Evolutionary conservation across 2,888 invertebrate genomes (phyloP), one percentile per base, ranked within the genome.

Genomic region (Auanema freiburgensis): DNA sequence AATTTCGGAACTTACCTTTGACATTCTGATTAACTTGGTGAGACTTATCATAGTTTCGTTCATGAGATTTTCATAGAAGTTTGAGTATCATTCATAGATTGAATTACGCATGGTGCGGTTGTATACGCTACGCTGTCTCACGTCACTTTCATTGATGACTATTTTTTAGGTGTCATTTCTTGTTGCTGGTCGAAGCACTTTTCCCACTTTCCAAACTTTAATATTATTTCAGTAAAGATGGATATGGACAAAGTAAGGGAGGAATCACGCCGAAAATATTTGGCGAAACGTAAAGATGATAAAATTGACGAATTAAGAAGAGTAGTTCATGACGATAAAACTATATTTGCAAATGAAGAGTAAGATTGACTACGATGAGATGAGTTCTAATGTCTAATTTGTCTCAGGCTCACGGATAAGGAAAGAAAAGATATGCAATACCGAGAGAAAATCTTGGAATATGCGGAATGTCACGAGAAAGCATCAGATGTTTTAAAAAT

Each of bases 321-420:
- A 6, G 94, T 95, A 83, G 92, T 99, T 64, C 87, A 89, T 53
- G 98, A 99, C 85, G 98, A 98, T 87, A 94, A 96, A 85, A 93
- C 92, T 84, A 88, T 96, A 0, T 98, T 96, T 85, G 90, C 91
- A 59, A 92, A 92, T 70, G 89, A 90, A 83, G 88, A 90, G 91
- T 93, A 88, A 88, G 90, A 87, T 8, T 33, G 33, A 5, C 3
- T 33, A 33, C 33, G 8, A 33, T n/a, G 33, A 33, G 33, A 5
- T 33, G 8, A 33, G 33, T 33, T 62, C n/a, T 42, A 44, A 14
- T 1, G 2, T 43, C 33, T 33, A 33, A 46, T 50, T 67, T 18
- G 71, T 85, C 86, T 67, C 81, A 93, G 92, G 55, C 87, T 98
- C 73, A 93, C 95, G 2, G 89, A 90, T 79, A 87, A 90, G 66